These are phyloP conservation scores for Zaprionus vittiger DNA, from an alignment of 1,140 invertebrate species.

Conservation along the genomic window DNA sequence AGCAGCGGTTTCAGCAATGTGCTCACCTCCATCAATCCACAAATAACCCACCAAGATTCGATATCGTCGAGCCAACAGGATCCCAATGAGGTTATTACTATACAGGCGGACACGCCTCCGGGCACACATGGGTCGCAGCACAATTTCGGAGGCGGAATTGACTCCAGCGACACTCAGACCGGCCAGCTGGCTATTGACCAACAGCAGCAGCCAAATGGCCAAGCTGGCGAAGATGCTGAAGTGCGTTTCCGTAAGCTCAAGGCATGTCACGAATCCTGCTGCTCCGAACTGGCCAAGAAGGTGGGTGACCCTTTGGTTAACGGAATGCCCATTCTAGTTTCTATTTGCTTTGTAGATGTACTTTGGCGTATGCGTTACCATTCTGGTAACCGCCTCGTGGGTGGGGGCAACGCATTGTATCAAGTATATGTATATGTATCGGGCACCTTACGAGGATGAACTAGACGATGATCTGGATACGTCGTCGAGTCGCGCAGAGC, in stretches of 20 bases:
- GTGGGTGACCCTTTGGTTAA: constrained; percentile 71
- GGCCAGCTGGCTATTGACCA: constrained; percentile 54
- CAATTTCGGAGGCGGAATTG: constrained; percentile 50
- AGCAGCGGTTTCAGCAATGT: constrained; percentile 82
- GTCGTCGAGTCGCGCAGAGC: constrained; percentile 83
- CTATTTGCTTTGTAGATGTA: constrained; percentile 88
- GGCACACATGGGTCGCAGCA: constrained; percentile 59
- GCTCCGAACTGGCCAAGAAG: constrained; percentile 90
- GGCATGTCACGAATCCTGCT: constrained; percentile 88
- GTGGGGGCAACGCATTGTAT: constrained; percentile 94
- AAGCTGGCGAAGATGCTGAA: constrained; percentile 64
- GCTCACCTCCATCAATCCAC: constrained; percentile 80
- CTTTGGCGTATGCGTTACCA: constrained; percentile 93
- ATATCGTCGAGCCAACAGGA: constrained; percentile 86
- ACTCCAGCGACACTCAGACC: constrained; percentile 60
- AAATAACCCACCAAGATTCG: constrained; percentile 86
- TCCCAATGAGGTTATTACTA: constrained; percentile 83
- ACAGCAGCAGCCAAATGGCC: constrained; percentile 57
- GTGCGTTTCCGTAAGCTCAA: constrained; percentile 71
- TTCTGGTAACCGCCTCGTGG: constrained; percentile 94
- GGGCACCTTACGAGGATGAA: constrained; percentile 83
- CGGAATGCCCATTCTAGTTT: too few relatives aligned
- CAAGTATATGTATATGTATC: constrained; percentile 91
- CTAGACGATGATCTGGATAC: constrained; percentile 84
- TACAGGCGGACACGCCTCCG: constrained; percentile 77